phyloP scores from a whole-genome alignment of 2,888 invertebrate genomes.

The Ochlodes sylvanus region DNA sequence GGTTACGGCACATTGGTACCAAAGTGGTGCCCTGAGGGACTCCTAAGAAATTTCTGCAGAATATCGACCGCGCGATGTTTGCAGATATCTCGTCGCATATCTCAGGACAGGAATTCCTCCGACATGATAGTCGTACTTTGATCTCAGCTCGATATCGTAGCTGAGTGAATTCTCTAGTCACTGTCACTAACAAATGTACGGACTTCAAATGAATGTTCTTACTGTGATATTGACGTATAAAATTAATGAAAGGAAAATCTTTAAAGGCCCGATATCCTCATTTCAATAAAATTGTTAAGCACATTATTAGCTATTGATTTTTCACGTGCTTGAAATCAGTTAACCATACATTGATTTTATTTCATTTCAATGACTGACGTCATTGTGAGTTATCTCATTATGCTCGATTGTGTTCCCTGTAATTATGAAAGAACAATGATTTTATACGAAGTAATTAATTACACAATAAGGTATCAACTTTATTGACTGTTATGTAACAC shows the following conservation, averaged over 20 bases:
- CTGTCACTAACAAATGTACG: constrained; percentile 25
- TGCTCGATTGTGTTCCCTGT: not conserved
- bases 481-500: not conserved
- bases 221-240: not conserved
- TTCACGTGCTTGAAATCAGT: not conserved
- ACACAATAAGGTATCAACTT: not conserved
- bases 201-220: constrained; percentile 14
- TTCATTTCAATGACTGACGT: not conserved
- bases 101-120: constrained; percentile 33
- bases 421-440: not conserved
- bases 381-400: no score
- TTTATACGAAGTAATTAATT: not conserved
- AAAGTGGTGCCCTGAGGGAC: constrained; percentile 10
- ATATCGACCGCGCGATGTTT: constrained; percentile 26
- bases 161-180: constrained; percentile 35
- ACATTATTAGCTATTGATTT: no score
- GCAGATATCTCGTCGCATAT: constrained; percentile 32
- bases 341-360: not conserved
- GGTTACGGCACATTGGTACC: not conserved
- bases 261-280: not conserved
- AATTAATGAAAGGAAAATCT: not conserved
- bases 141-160: constrained; percentile 23
- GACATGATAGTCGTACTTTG: constrained; percentile 34
- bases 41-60: constrained; percentile 9
- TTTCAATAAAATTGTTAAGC: not conserved